Evolutionary conservation across 1,140 invertebrate genomes (phyloP).

Genomic region (Stegodyphus mimosarum): DNA sequence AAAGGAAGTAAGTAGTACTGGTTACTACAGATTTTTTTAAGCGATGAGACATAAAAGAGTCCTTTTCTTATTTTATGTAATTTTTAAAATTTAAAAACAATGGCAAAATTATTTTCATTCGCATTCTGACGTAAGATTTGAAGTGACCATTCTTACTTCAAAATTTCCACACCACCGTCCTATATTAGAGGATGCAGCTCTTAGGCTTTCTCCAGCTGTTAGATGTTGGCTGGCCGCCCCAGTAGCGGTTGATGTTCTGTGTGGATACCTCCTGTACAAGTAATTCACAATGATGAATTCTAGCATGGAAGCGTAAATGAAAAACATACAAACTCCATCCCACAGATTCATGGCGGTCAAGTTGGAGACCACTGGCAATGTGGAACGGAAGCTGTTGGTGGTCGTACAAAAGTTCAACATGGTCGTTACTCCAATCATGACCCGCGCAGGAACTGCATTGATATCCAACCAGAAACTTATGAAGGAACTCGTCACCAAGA

Average conservation of each 20-base stretch:
- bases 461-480: conserved; percentile 96
- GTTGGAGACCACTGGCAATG: conserved; percentile 91
- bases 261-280: conserved; percentile 76
- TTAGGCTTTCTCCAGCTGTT: not conserved
- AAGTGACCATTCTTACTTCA: conserved; percentile 8
- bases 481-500: conserved; percentile 93
- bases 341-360: conserved; percentile 95
- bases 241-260: conserved; percentile 12
- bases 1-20: too few relatives aligned
- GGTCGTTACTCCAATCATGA: conserved; percentile 84
- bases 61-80: too few relatives aligned
- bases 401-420: conserved; percentile 99
- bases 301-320: conserved; percentile 91
- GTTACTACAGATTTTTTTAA: too few relatives aligned
- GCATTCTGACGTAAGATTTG: too few relatives aligned
- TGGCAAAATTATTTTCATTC: too few relatives aligned
- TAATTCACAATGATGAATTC: conserved; percentile 96
- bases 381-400: conserved; percentile 71
- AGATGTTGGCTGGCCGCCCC: not conserved
- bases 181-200: not conserved
- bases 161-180: conserved; percentile 55
- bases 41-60: too few relatives aligned
- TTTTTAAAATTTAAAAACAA: too few relatives aligned
- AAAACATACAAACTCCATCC: conserved; percentile 96
- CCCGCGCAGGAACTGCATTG: conserved; percentile 93